Base-by-base conservation (phyloP, 2,888 invertebrate species). In the Smittia sp. region DNA sequence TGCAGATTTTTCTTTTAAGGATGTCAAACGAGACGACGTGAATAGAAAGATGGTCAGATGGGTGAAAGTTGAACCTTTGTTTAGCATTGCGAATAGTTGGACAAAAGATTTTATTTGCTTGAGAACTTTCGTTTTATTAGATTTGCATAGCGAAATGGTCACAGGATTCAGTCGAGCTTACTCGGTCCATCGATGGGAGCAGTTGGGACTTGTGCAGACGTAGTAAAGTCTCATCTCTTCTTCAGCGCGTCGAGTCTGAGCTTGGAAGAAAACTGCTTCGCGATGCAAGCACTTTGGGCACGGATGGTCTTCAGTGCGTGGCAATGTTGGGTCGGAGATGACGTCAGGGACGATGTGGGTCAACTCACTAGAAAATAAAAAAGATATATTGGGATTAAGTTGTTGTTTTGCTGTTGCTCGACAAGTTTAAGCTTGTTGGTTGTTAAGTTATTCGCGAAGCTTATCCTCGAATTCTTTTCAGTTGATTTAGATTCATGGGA, bases 331-430 rank as follows among this genome's bases (percentile, higher is more conserved):
- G 81, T 99, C 99, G 63, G 97, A 95, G 76, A 98, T 94, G 0
- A 99, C 98, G 81, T 99, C 99, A 0, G 97, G 93, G 73, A 97
- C 96, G 78, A 99, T 99, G 82, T 98, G 98, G 0, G 98, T 98
- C 78, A 99, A 83, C 84, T 99, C 98, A 82, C 93, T 93, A 80
- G 75, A 83, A 74, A 25, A 18, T 15, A 18, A 58, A 58, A 15
- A 58, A 15, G 6, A 15, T 58, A 7, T 58, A 24, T 20, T 20
- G 3, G 4, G 46, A 6, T n/a, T 46, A 11, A n/a, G n/a, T 13
- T 3, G 15, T 46, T 46, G 15, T 25, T 54, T 52, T 46, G 20
- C n/a, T 20, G 3, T 18, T 9, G 6, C 11, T 25, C 46, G 24
- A 38, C 25, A 22, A 18, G n/a, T 74, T 32, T 11, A 15, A 41